Evolutionary conservation across 1,140 invertebrate species (phyloP).

Genomic region (Ips typographus): DNA sequence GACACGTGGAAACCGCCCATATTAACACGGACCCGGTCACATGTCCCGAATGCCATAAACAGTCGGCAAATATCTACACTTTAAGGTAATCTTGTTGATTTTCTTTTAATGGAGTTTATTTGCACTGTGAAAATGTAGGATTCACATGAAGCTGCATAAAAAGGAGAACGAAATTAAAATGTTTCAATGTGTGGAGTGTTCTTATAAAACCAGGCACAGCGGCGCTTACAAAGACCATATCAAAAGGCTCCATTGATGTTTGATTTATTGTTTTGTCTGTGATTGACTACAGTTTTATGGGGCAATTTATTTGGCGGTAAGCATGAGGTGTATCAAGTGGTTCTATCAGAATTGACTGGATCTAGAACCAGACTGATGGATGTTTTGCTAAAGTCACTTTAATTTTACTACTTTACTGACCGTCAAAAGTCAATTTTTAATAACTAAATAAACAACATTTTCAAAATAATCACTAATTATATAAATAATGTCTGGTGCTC

Average conservation of each 20-base stretch:
- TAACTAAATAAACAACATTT: too few species aligned
- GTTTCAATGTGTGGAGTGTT: slow-evolving; percentile 19
- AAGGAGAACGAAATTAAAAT: slow-evolving; percentile 17
- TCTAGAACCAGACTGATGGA: too few species aligned
- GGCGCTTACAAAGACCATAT: slow-evolving; percentile 15
- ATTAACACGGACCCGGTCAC: slow-evolving; percentile 17
- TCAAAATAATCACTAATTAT: too few species aligned
- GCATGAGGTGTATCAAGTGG: too few species aligned
- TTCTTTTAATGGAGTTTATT: background rate
- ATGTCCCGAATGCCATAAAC: slow-evolving; percentile 19
- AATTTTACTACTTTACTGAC: too few species aligned
- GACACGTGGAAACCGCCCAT: slow-evolving; percentile 19
- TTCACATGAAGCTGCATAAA: slow-evolving; percentile 23
- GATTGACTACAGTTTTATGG: too few species aligned
- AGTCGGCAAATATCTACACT: slow-evolving; percentile 22
- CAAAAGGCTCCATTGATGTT: background rate
- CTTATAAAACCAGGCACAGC: slow-evolving; percentile 17
- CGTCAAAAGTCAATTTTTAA: too few species aligned
- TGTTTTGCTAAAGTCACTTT: too few species aligned
- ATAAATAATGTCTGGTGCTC: too few species aligned
- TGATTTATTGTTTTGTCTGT: too few species aligned
- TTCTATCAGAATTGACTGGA: too few species aligned
- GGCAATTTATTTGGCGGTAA: too few species aligned
- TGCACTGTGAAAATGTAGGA: slow-evolving; percentile 5
- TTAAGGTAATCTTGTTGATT: slow-evolving; percentile 11